A percentile compares a stretch with the other conserved stretches of the same genome.
Evolutionary conservation across 2,888 invertebrate genomes (phyloP).

Genomic region (Euspilapteryx auroguttella): DNA sequence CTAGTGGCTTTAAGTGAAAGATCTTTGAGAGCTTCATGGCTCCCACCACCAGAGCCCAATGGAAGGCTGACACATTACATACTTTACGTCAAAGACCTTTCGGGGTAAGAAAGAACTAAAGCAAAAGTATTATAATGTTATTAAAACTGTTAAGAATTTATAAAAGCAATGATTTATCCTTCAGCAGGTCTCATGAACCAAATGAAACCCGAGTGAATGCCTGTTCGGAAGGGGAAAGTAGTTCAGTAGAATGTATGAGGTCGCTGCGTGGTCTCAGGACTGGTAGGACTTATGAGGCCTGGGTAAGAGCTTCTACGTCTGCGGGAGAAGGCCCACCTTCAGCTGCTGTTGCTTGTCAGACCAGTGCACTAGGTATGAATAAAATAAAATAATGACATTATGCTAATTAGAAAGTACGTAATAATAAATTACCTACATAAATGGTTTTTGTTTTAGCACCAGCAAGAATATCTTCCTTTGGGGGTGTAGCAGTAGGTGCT

Average conservation of each 20-base stretch:
- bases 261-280: constrained; percentile 69
- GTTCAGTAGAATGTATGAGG: constrained; percentile 47
- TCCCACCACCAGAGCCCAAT: constrained; percentile 78
- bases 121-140: too few relatives aligned
- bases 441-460: constrained; percentile 60
- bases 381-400: too few relatives aligned
- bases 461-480: constrained; percentile 85
- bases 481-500: constrained; percentile 69
- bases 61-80: constrained; percentile 82
- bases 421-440: constrained; percentile 6
- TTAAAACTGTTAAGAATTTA: too few relatives aligned
- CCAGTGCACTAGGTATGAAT: constrained; percentile 40
- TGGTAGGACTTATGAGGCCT: constrained; percentile 79
- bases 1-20: constrained; percentile 79
- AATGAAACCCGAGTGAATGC: constrained; percentile 37
- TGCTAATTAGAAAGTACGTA: too few relatives aligned
- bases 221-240: constrained; percentile 35
- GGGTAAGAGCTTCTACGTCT: constrained; percentile 81
- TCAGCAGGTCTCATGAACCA: constrained; percentile 40
- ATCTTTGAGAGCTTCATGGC: constrained; percentile 83
- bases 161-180: constrained; percentile 6
- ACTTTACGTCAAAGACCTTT: constrained; percentile 74
- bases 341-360: constrained; percentile 42
- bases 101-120: constrained; percentile 58
- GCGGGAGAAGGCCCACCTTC: constrained; percentile 69